phyloP scores from a whole-genome alignment of 2,797 vertebrate genomes.

The Poeciliopsis infans region DNA sequence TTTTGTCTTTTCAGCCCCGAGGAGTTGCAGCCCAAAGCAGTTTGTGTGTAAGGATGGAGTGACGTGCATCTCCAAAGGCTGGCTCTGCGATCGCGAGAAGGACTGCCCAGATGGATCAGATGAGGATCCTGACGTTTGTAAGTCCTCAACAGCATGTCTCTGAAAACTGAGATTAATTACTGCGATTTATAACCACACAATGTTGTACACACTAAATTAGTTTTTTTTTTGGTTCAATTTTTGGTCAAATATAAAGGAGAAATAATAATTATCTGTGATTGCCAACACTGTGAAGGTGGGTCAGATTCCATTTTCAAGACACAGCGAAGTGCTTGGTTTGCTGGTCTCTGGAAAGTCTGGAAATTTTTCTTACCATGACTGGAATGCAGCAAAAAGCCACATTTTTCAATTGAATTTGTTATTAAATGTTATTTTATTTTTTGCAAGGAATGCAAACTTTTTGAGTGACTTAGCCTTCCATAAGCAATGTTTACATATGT shows the following conservation, averaged over 20 bases:
- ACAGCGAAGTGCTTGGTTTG: background rate
- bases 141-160: constrained; percentile 64
- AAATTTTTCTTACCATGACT: background rate
- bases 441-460: background rate
- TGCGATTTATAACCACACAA: background rate
- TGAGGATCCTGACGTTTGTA: constrained; percentile 94
- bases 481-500: constrained; percentile 2
- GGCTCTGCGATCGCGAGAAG: constrained; percentile 96
- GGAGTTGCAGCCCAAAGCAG: constrained; percentile 97
- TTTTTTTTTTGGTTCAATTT: background rate
- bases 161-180: background rate
- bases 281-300: background rate
- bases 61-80: constrained; percentile 98
- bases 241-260: background rate
- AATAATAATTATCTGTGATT: background rate
- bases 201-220: background rate
- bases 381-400: background rate
- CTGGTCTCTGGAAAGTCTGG: background rate
- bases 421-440: background rate
- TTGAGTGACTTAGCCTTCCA: background rate
- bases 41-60: constrained; percentile 97
- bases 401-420: background rate
- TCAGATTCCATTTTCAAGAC: background rate
- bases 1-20: constrained; percentile 82
- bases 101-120: constrained; percentile 98